These are phyloP conservation scores for Papilio glaucus DNA, from an alignment of 1,140 invertebrate genomes.

Conservation along the genomic window DNA sequence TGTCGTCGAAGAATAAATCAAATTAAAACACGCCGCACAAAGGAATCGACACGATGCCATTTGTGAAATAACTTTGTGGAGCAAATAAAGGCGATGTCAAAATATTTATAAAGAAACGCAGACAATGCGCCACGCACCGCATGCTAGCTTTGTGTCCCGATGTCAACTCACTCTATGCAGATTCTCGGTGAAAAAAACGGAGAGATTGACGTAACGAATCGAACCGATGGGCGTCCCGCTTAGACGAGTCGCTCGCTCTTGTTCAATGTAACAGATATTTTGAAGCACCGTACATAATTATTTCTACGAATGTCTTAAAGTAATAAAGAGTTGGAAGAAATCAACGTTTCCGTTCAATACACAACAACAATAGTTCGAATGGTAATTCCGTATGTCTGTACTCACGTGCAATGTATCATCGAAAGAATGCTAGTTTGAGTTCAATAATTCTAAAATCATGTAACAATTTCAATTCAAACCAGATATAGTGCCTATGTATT, in stretches of 20 bases:
- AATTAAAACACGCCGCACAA: constrained; percentile 77
- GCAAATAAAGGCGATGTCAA: constrained; percentile 80
- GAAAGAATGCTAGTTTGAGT: not conserved
- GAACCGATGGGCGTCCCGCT: constrained; percentile 68
- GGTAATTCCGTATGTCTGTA: constrained; percentile 12
- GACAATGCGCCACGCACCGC: constrained; percentile 70
- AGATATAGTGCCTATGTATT: no score
- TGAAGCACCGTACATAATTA: constrained; percentile 78
- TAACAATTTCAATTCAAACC: no score
- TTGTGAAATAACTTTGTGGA: constrained; percentile 71
- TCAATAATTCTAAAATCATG: no score
- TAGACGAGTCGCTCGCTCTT: constrained; percentile 54
- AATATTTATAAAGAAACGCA: constrained; percentile 81
- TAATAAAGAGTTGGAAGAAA: constrained; percentile 75
- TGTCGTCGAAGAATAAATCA: constrained; percentile 80
- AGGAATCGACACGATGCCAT: constrained; percentile 76
- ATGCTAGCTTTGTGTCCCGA: constrained; percentile 69
- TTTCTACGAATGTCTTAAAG: constrained; percentile 71
- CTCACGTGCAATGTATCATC: constrained; percentile 15
- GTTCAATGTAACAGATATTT: constrained; percentile 69
- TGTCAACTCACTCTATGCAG: constrained; percentile 81
- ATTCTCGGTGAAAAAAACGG: constrained; percentile 74
- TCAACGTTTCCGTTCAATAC: constrained; percentile 48
- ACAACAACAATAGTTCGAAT: not conserved
- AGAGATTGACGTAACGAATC: constrained; percentile 82